Evolutionary conservation across 2,797 vertebrate species (phyloP).

Genomic region (Sciurus carolinensis): DNA sequence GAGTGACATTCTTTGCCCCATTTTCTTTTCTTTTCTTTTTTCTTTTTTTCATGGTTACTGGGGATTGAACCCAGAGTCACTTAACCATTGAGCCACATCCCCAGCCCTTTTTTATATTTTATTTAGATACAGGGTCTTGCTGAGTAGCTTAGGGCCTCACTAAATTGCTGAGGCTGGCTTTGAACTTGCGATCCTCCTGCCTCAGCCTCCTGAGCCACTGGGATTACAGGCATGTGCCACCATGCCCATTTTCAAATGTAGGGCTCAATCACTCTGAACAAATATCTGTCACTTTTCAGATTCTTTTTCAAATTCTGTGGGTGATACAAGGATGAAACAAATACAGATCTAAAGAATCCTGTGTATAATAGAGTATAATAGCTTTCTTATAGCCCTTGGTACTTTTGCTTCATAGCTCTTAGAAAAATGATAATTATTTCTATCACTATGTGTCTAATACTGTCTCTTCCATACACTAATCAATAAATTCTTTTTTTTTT

Average conservation of each 20-base stretch:
- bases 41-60: too few species aligned
- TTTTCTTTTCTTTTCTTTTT: too few species aligned
- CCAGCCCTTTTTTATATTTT: too few species aligned
- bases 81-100: too few species aligned
- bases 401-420: constrained; percentile 36
- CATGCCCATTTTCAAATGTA: background rate
- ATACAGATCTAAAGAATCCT: background rate
- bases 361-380: background rate
- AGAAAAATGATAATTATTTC: constrained; percentile 26
- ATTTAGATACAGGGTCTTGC: too few species aligned
- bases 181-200: too few species aligned
- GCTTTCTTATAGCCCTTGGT: background rate
- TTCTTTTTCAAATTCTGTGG: background rate
- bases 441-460: constrained; percentile 1
- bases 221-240: too few species aligned
- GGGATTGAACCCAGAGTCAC: too few species aligned
- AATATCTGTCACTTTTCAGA: background rate
- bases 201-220: too few species aligned
- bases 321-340: background rate
- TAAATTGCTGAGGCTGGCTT: too few species aligned
- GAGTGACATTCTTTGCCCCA: background rate
- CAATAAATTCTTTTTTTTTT: background rate
- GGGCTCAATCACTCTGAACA: background rate
- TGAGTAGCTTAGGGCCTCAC: too few species aligned
- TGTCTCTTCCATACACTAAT: background rate